These are phyloP conservation scores for Nomada hirtipes DNA, from an alignment of 2,888 invertebrate genomes.

Conservation along the genomic window DNA sequence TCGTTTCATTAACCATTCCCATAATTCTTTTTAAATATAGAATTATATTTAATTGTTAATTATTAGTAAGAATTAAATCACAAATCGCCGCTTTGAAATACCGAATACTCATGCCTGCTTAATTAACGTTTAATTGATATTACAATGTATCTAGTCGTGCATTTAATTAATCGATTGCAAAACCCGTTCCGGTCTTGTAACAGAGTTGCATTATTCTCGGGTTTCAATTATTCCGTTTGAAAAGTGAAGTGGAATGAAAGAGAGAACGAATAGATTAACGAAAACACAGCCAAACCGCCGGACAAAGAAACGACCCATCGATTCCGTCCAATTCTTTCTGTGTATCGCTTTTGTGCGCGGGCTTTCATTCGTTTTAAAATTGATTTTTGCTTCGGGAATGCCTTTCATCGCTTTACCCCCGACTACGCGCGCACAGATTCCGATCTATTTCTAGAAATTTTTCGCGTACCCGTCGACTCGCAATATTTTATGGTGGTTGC, in stretches of 20 bases:
- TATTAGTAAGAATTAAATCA: too few species aligned
- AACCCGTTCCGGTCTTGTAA: not conserved
- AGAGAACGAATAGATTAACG: not conserved
- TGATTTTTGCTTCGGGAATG: not conserved
- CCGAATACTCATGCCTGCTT: too few species aligned
- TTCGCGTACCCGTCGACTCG: not conserved
- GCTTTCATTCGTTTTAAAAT: slow-evolving; percentile 12
- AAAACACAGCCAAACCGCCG: not conserved
- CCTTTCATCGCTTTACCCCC: not conserved
- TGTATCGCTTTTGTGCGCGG: not conserved
- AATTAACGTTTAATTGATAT: too few species aligned
- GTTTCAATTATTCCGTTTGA: not conserved
- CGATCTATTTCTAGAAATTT: slow-evolving; percentile 8
- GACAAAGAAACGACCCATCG: slow-evolving; percentile 7
- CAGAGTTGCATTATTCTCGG: too few species aligned
- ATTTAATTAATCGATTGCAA: not conserved
- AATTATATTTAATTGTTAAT: not conserved
- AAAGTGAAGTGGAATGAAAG: not conserved
- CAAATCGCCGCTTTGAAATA: too few species aligned
- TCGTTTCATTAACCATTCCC: not conserved
- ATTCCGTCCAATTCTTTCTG: not conserved
- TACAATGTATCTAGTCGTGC: too few species aligned
- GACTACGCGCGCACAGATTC: not conserved
- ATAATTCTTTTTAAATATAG: not conserved
- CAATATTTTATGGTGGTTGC: slow-evolving; percentile 1